phyloP scores from a whole-genome alignment of 2,888 invertebrate genomes.

The Aspidiotus rigidus region DNA sequence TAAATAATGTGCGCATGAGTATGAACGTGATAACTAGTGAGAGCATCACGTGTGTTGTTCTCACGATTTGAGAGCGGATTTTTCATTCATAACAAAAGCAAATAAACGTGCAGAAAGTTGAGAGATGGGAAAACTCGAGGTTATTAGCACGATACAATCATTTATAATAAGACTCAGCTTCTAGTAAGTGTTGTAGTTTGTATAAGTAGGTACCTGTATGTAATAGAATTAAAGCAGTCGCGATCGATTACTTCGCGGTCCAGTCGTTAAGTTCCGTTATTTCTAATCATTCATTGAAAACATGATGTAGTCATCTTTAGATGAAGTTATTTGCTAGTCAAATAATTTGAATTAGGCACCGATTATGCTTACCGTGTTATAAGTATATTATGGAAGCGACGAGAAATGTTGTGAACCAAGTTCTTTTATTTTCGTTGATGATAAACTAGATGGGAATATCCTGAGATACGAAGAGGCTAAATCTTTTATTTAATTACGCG shows the following conservation, averaged over 20 bases:
- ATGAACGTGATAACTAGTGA: slow-evolving; percentile 15
- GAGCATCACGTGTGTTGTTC: slow-evolving; percentile 19
- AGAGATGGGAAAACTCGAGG: background rate
- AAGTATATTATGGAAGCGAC: too few relatives aligned
- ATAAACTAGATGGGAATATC: too few relatives aligned
- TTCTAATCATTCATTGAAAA: background rate
- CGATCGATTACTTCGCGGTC: background rate
- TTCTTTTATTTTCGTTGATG: too few relatives aligned
- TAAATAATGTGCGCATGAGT: slow-evolving; percentile 19
- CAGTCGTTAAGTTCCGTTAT: slow-evolving; percentile 1
- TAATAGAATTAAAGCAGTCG: slow-evolving; percentile 1
- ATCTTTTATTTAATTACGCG: too few relatives aligned
- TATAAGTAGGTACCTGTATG: background rate
- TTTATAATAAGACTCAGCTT: background rate
- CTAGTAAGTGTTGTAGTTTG: too few relatives aligned
- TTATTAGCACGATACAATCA: slow-evolving; percentile 2
- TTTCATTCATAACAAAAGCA: slow-evolving; percentile 28
- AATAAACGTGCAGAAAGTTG: slow-evolving; percentile 16
- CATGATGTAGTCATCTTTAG: too few relatives aligned
- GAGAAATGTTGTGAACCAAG: too few relatives aligned
- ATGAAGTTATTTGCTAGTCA: too few relatives aligned
- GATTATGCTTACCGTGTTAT: too few relatives aligned
- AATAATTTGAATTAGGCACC: too few relatives aligned
- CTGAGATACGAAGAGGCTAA: too few relatives aligned
- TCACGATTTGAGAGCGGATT: slow-evolving; percentile 27